phyloP scores from a whole-genome alignment of 1,140 invertebrate species.

The Dinothrombium tinctorium region DNA sequence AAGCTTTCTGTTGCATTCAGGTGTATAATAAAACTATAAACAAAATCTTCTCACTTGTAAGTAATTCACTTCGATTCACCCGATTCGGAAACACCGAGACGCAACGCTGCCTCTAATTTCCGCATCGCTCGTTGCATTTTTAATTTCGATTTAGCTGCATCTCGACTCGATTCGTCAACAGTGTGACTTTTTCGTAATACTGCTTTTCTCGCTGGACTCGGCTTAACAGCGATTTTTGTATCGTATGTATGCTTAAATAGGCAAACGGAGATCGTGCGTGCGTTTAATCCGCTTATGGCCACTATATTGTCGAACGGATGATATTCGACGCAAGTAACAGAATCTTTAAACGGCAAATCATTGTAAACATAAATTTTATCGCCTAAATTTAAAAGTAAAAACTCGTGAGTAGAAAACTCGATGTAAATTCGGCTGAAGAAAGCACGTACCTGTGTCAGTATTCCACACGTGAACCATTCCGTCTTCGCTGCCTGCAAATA shows the following conservation, averaged over 20 bases:
- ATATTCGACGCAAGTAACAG: conserved; percentile 28
- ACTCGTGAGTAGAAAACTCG: no score
- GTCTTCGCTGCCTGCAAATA: conserved; percentile 21
- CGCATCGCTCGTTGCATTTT: conserved; percentile 1
- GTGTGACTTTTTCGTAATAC: background rate
- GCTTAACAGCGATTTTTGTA: background rate
- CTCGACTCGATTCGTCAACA: background rate
- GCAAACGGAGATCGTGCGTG: background rate
- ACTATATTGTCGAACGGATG: conserved; percentile 36
- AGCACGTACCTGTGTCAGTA: conserved; percentile 26
- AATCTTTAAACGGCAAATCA: conserved; percentile 19
- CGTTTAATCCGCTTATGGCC: conserved; percentile 19
- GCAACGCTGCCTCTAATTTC: background rate
- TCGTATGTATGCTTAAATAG: background rate
- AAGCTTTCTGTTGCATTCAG: no score
- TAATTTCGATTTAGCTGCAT: background rate
- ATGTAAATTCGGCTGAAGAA: no score
- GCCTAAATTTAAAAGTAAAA: background rate
- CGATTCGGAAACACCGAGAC: no score
- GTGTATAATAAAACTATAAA: no score
- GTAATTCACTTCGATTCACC: no score
- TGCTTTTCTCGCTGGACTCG: background rate
- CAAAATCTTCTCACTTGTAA: no score
- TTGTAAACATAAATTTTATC: conserved; percentile 26
- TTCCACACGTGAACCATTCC: conserved; percentile 11